Base-by-base conservation (phyloP, 2,888 invertebrate genomes). In the Orthonevra nobilis region DNA sequence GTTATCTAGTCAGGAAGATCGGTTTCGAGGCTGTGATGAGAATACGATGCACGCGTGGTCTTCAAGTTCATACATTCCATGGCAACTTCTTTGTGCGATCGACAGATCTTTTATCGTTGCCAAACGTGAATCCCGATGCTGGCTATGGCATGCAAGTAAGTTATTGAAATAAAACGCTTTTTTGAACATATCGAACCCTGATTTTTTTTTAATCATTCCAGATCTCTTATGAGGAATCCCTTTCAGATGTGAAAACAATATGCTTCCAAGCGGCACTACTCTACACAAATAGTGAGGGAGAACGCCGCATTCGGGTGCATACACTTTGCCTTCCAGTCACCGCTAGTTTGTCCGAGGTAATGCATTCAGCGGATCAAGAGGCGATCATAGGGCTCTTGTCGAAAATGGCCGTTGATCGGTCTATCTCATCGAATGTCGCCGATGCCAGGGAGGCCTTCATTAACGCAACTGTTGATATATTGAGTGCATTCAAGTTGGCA, bases 21-120 rank as follows among this genome's bases (percentile, higher is more conserved):
- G 99, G 99, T 44, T 98, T 99, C 88, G 99, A 99, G 88, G 97
- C 99, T 3, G 99, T 99, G 15, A 97, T 99, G 97, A 91, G 99
- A 83, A 94, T 99, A 82, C 91, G 99, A 3, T 98, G 98, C 86
- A 97, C 98, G 1, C 92, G 94, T 86, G 98, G 99, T 10, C 90
- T 99, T 66, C 92, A 96, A 19, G 96, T 99, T 84, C 98, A 99
- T 89, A 97, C 98, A 86, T 99, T 99, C 93, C 98, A 99, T 90
- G 99, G 99, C 34, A 99, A 99, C 90, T 98, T 98, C 92, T 99
- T 99, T 90, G 99, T 99, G 50, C 92, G 99, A 2, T 98, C 99
- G 0, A 98, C 98, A 2, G 99, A 99, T 90, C 91, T 99, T 61
- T 90, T 99, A 66, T 97, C 97, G 7, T 90, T 99, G 83, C 98